These are phyloP conservation scores for Stomatorhinus ivindoensis DNA, from an alignment of 2,113 vertebrate species.

Conservation along the genomic window DNA sequence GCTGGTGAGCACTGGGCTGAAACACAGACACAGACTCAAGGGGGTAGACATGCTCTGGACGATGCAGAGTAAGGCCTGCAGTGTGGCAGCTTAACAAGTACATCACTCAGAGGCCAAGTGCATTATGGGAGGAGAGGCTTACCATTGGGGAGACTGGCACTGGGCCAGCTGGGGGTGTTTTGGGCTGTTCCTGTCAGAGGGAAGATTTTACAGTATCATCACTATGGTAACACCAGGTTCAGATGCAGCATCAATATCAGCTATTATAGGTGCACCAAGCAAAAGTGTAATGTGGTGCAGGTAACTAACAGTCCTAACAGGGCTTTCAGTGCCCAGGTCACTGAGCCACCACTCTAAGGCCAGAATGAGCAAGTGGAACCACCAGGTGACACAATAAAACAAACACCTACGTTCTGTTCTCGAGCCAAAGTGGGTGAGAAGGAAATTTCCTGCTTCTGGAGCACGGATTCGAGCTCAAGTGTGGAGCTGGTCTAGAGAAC, in stretches of 20 bases:
- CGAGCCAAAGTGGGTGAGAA: conserved; percentile 53
- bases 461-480: conserved; percentile 65
- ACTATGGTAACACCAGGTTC: neutral
- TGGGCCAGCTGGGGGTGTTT: conserved; percentile 56
- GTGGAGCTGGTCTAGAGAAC: conserved; percentile 65
- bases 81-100: neutral
- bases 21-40: neutral
- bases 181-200: conserved; percentile 66
- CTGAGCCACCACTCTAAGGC: neutral
- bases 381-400: neutral
- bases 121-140: conserved; percentile 24
- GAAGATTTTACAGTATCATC: conserved; percentile 18
- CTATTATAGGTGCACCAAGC: neutral
- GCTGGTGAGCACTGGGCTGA: conserved; percentile 89
- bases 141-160: conserved; percentile 78
- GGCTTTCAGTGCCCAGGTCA: neutral
- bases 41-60: neutral
- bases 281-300: neutral
- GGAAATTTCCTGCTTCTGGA: conserved; percentile 58
- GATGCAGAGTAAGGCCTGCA: neutral
- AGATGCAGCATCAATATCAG: neutral
- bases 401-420: conserved; percentile 71
- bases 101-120: neutral
- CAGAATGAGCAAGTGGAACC: neutral
- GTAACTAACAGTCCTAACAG: neutral